Evolutionary conservation across 2,888 invertebrate genomes (phyloP), one percentile per base, ranked within the genome.

Genomic region (Morpho helenor): DNA sequence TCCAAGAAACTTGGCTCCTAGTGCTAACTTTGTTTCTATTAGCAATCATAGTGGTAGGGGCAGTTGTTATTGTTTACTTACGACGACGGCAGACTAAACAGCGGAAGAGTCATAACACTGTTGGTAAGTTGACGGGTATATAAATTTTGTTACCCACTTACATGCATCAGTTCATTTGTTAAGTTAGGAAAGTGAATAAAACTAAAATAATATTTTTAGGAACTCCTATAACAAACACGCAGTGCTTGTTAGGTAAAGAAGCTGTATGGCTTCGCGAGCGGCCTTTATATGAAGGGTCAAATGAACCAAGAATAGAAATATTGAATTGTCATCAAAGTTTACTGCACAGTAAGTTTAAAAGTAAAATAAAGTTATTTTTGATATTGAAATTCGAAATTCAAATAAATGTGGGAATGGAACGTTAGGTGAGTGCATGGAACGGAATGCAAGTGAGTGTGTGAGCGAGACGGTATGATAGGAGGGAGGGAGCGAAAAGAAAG

Each of bases 1-100:
- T 89, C 77, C 89, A 86, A 78, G 88, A 89, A 82, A 88, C 89
- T 67, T 90, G 89, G 89, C 77, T 90, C 58, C 72, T 90, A 70
- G 84, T 81, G 57, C 72, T 89, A 66, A 80, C 86, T 73, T 76
- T 86, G 66, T 81, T 77, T 74, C 79, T 89, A 77, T 78, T 89
- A 73, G 79, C 80, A 50, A 74, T 89, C 66, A 76, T 90, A 62
- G 68, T 89, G 69, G 76, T 80, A 64, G 82, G 86, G 57, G 77
- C 83, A 55, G 85, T 83, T 62, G 74, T 81, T 64, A 80, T 86
- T 73, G 75, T 88, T 74, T 88, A 80, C 67, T 76, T 90, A 62
- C 80, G 79, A 65, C 76, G 80, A 61, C 80, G 82, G 66, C 85
- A 85, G 65, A 75, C 77, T 51, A 89, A 88, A 66, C 85, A 83